phyloP scores from a whole-genome alignment of 2,888 invertebrate genomes.

The Brenthis ino region DNA sequence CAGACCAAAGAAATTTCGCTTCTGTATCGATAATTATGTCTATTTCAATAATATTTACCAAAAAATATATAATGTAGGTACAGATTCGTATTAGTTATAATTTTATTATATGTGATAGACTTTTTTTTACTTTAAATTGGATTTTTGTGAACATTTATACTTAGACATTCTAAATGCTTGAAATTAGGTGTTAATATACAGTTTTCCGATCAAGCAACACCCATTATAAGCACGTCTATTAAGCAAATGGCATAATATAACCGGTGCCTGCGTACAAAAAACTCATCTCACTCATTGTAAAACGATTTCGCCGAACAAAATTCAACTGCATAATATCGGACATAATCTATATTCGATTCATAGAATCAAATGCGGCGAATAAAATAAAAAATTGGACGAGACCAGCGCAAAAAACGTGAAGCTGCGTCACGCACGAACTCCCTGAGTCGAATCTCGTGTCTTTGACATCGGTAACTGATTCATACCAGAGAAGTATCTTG shows the following conservation, averaged over 20 bases:
- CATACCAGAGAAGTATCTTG: conserved; percentile 21
- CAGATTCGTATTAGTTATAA: too few relatives aligned
- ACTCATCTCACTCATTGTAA: conserved; percentile 23
- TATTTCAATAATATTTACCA: too few relatives aligned
- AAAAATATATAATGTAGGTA: too few relatives aligned
- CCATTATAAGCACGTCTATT: conserved; percentile 8
- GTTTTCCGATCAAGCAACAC: background rate
- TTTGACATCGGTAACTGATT: conserved; percentile 40
- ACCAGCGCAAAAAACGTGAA: conserved; percentile 37
- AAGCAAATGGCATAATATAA: conserved; percentile 7
- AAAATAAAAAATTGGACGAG: conserved; percentile 35
- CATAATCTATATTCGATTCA: conserved; percentile 35
- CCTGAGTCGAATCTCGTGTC: conserved; percentile 38
- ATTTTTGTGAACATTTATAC: too few relatives aligned
- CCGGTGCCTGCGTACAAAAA: conserved; percentile 23
- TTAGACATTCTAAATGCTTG: too few relatives aligned
- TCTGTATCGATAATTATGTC: too few relatives aligned
- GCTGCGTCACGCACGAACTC: conserved; percentile 43
- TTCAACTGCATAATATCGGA: conserved; percentile 31
- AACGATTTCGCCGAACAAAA: conserved; percentile 27
- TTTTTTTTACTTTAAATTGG: too few relatives aligned
- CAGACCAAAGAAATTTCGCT: too few relatives aligned
- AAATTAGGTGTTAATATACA: background rate
- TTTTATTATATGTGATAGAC: too few relatives aligned
- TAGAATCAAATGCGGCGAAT: conserved; percentile 34